phyloP scores from a whole-genome alignment of 1,140 invertebrate genomes.

The Adelges cooleyi region DNA sequence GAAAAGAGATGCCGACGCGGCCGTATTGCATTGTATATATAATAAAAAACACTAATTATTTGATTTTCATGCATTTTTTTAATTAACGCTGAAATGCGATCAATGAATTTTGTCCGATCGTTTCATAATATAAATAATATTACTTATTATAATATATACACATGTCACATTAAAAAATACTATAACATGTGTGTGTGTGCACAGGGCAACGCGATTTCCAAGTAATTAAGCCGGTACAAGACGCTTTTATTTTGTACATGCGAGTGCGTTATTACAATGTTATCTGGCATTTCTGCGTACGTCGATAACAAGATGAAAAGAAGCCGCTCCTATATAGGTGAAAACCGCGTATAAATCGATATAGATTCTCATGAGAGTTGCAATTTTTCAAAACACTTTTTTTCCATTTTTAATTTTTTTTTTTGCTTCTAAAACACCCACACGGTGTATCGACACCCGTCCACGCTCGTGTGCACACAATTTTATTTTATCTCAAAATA shows the following conservation, averaged over 20 bases:
- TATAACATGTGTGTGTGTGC: neutral
- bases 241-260: neutral
- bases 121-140: no score
- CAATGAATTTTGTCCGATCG: no score
- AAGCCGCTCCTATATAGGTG: slow-evolving; percentile 12
- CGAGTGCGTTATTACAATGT: neutral
- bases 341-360: slow-evolving; percentile 8
- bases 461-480: neutral
- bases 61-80: no score
- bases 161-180: no score
- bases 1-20: neutral
- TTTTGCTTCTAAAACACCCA: neutral
- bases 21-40: neutral
- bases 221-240: slow-evolving; percentile 18
- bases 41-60: no score
- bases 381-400: neutral
- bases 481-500: neutral
- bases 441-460: no score
- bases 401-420: neutral
- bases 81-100: no score
- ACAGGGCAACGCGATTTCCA: neutral
- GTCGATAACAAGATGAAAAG: slow-evolving; percentile 18
- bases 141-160: no score
- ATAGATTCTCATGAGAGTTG: slow-evolving; percentile 23
- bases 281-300: slow-evolving; percentile 19